Base-by-base conservation (phyloP, 2,888 invertebrate genomes). In the Trissonchulus sp. region DNA sequence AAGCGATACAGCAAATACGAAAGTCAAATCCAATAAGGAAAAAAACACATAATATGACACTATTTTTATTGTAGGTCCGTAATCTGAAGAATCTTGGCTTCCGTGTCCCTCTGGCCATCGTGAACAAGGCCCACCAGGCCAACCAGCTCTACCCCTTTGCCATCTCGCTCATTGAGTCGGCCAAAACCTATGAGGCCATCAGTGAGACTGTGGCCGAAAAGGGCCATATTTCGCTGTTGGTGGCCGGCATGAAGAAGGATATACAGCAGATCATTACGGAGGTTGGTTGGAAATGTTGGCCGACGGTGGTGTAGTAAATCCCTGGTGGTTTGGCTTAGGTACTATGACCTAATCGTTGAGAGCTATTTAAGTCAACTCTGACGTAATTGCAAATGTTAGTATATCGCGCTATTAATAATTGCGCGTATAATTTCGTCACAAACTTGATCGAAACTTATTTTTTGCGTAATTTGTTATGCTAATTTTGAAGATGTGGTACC, bases 111-210 rank as follows among this genome's bases (percentile, higher is more conserved):
- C 86, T 99, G 82, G 93, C 95, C 0, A 98, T 99, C 79, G 96
- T 99, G 37, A 99, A 99, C 87, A 98, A 97, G 85, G 98, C 99
- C 1, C 98, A 99, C 86, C 96, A 96, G 85, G 97, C 97, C 0
- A 97, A 97, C 86, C 95, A 96, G 85, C 90, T 97, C 23, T 99
- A 99, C 85, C 99, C 99, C 0, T 98, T 94, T 87, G 99, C 98
- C 30, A 98, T 99, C 82, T 98, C 97, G 0, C 89, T 99, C 78
- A 96, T 97, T 81, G 98, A 98, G 87, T 96, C 95, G 85, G 93
- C 97, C 48, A 90, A 95, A 79, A 96, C 97, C 0, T 99, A 98
- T 84, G 96, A 98, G 85, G 90, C 95, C 84, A 96, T 97, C 2
- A 88, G 97, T 84, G 96, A 97, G 86, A 97, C 96, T 91, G 94